A percentile compares a stretch with the other conserved stretches of the same genome.
Evolutionary conservation across 1,140 invertebrate genomes (phyloP).

Genomic region (Chionoecetes opilio): DNA sequence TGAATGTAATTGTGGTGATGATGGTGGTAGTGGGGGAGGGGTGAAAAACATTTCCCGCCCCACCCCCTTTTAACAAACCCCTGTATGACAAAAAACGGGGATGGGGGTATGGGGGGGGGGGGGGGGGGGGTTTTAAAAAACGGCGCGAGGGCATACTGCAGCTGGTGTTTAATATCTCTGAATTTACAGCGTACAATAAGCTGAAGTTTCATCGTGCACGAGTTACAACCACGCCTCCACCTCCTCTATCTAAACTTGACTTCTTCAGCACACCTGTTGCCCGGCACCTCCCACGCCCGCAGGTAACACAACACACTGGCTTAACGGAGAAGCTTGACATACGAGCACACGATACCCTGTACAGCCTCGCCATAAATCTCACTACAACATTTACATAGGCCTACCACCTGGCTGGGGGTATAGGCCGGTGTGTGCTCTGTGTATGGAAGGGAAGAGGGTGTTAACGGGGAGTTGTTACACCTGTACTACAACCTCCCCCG

Average conservation of each 20-base stretch:
- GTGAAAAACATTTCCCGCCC: no score
- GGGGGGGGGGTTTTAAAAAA: not conserved
- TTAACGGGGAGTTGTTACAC: not conserved
- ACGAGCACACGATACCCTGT: not conserved
- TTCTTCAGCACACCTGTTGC: not conserved
- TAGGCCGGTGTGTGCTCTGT: not conserved
- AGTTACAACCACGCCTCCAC: not conserved
- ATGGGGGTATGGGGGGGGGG: not conserved
- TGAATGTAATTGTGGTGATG: no score
- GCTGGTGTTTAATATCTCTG: not conserved
- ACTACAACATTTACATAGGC: not conserved
- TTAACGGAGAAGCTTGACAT: not conserved
- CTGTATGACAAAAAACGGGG: no score
- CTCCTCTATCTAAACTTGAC: not conserved
- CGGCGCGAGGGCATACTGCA: not conserved
- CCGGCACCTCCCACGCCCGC: not conserved
- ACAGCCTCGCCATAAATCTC: not conserved
- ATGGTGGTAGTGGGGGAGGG: no score
- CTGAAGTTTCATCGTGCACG: not conserved
- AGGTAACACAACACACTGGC: not conserved
- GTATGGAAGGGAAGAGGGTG: not conserved
- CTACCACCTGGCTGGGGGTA: not conserved
- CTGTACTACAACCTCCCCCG: conserved; percentile 1
- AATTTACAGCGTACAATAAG: not conserved
- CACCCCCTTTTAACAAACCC: no score